phyloP scores from a whole-genome alignment of 2,113 vertebrate genomes.

The Glareola pratincola region DNA sequence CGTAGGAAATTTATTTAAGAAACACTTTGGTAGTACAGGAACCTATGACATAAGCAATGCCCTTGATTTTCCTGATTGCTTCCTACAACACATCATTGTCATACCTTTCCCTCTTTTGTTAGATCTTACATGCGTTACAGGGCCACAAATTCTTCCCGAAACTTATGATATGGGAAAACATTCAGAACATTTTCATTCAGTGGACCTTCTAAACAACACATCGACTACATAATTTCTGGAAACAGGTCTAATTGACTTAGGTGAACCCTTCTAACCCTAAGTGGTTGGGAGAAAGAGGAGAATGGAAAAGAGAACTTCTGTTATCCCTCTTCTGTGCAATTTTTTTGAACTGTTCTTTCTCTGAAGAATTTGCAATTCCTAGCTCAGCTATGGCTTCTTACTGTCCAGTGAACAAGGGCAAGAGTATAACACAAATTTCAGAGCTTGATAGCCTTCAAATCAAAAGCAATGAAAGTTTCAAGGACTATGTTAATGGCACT shows the following conservation, averaged over 20 bases:
- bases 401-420: not conserved
- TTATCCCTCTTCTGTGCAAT: not conserved
- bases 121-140: not conserved
- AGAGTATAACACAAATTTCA: not conserved
- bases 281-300: not conserved
- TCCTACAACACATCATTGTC: not conserved
- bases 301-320: not conserved
- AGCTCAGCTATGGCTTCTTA: not conserved
- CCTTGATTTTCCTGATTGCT: conserved; percentile 17
- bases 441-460: not conserved
- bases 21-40: not conserved
- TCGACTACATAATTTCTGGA: not conserved
- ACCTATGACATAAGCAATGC: not conserved
- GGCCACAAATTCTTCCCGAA: not conserved
- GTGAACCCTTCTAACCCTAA: not conserved
- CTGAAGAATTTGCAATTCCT: not conserved
- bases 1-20: not conserved
- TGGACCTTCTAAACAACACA: not conserved
- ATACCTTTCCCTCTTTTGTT: not conserved
- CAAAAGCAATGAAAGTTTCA: conserved; percentile 13
- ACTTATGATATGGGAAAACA: not conserved
- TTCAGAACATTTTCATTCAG: not conserved
- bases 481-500: not conserved
- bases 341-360: not conserved
- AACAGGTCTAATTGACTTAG: not conserved